phyloP scores from a whole-genome alignment of 2,888 invertebrate species.

The Drosophila basisetae region DNA sequence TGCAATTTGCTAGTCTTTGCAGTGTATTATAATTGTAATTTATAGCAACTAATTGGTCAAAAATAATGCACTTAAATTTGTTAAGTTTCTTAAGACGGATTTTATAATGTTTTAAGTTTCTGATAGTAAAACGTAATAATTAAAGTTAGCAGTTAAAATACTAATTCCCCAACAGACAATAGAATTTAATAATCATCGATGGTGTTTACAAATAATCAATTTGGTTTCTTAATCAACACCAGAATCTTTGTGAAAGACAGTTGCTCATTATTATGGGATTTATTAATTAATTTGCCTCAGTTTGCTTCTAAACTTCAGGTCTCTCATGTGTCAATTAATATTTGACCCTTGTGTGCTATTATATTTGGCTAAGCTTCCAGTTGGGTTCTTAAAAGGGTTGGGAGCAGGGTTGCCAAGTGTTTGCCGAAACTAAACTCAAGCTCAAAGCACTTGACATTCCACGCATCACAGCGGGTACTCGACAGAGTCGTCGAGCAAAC shows the following conservation, averaged over 20 bases:
- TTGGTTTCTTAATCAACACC: background rate
- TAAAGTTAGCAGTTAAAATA: background rate
- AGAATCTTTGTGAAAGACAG: background rate
- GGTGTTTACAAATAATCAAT: background rate
- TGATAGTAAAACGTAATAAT: background rate
- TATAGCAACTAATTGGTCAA: background rate
- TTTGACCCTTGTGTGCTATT: slow-evolving; percentile 8
- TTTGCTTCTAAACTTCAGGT: background rate
- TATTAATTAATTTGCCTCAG: background rate
- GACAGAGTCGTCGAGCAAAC: background rate
- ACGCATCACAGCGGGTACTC: slow-evolving; percentile 53
- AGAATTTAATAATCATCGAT: background rate
- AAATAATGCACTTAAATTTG: background rate
- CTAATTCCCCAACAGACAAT: background rate
- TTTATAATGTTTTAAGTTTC: background rate
- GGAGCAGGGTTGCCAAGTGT: slow-evolving; percentile 42
- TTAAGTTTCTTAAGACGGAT: background rate
- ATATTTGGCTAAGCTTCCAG: slow-evolving; percentile 20
- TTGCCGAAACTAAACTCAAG: slow-evolving; percentile 52
- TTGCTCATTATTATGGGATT: no score
- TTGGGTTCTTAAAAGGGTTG: slow-evolving; percentile 11
- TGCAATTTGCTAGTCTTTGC: slow-evolving; percentile 12
- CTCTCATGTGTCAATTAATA: slow-evolving; percentile 20
- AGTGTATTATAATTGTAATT: slow-evolving; percentile 21
- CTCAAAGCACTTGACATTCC: slow-evolving; percentile 72